phyloP scores from a whole-genome alignment of 2,113 vertebrate species.

The Passer domesticus region DNA sequence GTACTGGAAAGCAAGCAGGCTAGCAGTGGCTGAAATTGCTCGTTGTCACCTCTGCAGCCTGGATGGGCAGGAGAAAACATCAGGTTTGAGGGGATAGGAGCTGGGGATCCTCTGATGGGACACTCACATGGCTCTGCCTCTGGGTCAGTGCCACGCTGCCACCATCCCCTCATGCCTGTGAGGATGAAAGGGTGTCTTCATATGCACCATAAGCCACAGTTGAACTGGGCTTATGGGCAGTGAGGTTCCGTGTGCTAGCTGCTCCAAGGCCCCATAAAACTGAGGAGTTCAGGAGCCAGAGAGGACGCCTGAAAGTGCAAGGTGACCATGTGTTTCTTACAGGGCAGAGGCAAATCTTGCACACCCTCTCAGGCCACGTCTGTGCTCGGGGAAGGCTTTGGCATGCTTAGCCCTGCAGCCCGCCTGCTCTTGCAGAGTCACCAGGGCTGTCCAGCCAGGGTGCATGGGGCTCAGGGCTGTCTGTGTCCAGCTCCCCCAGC shows the following conservation, averaged over 20 bases:
- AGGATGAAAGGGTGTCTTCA: background rate
- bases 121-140: background rate
- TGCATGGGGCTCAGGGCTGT: accelerated
- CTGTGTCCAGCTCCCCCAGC: background rate
- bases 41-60: accelerated
- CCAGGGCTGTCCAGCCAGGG: accelerated
- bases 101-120: background rate
- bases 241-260: background rate
- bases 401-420: background rate
- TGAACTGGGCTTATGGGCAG: background rate
- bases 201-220: accelerated
- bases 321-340: background rate
- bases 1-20: background rate
- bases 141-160: background rate
- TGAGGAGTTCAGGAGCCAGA: background rate
- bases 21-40: accelerated
- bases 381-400: background rate
- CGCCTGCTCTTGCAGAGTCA: background rate
- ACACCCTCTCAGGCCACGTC: accelerated
- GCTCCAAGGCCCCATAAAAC: background rate
- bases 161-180: accelerated
- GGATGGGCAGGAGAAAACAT: background rate
- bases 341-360: background rate
- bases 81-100: background rate
- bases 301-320: background rate